Evolutionary conservation across 2,888 invertebrate species (phyloP).

Genomic region (Druceiella hillmani): DNA sequence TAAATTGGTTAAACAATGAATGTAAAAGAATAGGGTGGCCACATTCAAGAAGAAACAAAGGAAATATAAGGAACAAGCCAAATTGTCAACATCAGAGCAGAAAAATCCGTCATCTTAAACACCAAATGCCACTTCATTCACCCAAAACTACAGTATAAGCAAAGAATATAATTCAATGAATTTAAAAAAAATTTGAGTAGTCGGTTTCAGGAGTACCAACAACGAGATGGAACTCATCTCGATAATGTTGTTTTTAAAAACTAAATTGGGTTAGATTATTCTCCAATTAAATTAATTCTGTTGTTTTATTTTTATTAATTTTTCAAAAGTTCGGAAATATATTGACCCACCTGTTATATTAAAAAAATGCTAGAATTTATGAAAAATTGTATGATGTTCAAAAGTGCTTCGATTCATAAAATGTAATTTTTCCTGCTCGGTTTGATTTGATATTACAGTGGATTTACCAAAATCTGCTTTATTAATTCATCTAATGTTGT

Average conservation of each 20-base stretch:
- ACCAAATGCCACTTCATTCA: slow-evolving; percentile 19
- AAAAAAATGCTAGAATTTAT: too few species aligned
- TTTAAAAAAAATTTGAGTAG: slow-evolving; percentile 10
- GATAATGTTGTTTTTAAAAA: neutral
- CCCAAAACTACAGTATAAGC: slow-evolving; percentile 21
- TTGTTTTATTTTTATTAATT: too few species aligned
- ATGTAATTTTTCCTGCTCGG: too few species aligned
- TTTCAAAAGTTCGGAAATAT: too few species aligned
- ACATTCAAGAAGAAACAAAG: too few species aligned
- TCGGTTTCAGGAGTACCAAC: slow-evolving; percentile 21
- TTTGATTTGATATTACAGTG: too few species aligned
- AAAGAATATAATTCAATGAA: slow-evolving; percentile 21
- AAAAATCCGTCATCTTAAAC: slow-evolving; percentile 17
- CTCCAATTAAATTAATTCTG: neutral
- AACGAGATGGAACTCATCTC: slow-evolving; percentile 11
- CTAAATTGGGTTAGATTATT: neutral
- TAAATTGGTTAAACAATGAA: neutral
- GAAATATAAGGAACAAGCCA: slow-evolving; percentile 22
- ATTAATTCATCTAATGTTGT: too few species aligned
- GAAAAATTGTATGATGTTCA: too few species aligned
- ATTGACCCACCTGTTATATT: too few species aligned
- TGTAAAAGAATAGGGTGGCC: neutral
- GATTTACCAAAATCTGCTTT: too few species aligned
- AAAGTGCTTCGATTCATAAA: too few species aligned
- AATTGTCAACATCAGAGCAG: slow-evolving; percentile 24